A percentile compares a stretch with the other conserved stretches of the same genome.
These are phyloP conservation scores for Myotis davidii DNA, from an alignment of 2,113 vertebrate genomes.

Conservation along the genomic window DNA sequence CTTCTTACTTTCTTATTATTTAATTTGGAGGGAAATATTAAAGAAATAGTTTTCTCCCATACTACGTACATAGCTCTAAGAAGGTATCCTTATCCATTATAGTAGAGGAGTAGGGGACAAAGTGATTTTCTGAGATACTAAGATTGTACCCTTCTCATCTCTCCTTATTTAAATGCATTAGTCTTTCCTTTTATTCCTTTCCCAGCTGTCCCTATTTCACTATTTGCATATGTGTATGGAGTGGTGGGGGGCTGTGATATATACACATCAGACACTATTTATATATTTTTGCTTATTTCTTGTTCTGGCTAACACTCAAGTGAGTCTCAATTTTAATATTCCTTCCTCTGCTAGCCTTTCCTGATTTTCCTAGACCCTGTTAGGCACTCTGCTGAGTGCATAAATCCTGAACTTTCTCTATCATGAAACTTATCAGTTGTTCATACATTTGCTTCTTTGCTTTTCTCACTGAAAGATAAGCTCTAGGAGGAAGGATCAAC, in stretches of 20 bases:
- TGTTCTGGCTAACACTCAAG: not conserved
- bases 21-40: not conserved
- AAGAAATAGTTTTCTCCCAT: not conserved
- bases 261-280: not conserved
- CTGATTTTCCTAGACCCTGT: not conserved
- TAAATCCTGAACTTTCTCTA: not conserved
- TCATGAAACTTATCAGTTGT: not conserved
- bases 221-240: not conserved
- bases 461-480: slow-evolving; percentile 1
- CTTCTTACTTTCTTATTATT: not conserved
- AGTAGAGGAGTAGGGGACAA: not conserved
- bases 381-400: not conserved
- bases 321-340: not conserved
- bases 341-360: not conserved
- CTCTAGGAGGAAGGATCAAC: not conserved
- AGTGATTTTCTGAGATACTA: not conserved
- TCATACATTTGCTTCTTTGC: slow-evolving; percentile 10
- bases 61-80: not conserved
- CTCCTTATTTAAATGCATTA: not conserved
- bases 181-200: not conserved
- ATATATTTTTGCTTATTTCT: not conserved
- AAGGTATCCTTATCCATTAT: not conserved
- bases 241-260: not conserved
- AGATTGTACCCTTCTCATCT: not conserved
- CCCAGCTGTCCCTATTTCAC: not conserved